Evolutionary conservation across 2,888 invertebrate species (phyloP), one percentile per base, ranked within the genome.

Genomic region (Laothoe populi): DNA sequence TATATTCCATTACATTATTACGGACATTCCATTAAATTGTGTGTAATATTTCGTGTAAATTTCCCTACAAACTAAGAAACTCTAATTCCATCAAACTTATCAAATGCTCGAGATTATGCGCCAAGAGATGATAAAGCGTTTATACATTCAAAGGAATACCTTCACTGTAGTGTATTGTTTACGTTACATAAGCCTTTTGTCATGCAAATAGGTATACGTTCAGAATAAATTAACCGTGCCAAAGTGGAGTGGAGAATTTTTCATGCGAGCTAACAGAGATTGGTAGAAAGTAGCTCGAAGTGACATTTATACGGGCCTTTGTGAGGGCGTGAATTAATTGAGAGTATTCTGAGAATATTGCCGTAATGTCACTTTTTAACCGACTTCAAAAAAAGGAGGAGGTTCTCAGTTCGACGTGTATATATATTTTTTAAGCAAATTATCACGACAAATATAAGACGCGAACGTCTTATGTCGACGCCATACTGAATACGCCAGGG

Each of bases 221-320:
- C 62, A 40, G 74, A 76, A 78, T 79, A 77, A 77, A 81, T 81
- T 82, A 81, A 72, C 71, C 64, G 63, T 70, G 67, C 72, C 70
- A 46, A 74, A 72, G 73, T 16, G 60, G 42, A 53, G 53, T n/a
- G 23, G 35, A 60, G 60, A 23, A 31, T 49, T 61, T 53, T 60
- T 53, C 49, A 61, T 53, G 53, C 49, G 42, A 53, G 49, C 24
- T 26, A 60, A 60, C 42, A 40, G 60, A 61, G 40, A 61, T 53
- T 57, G 45, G 40, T 35, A 13, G 48, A 59, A 19, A 57, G 40
- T 46, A 38, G 31, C 24, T 42, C 24, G 19, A 49, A 53, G 53
- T 70, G 70, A 72, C 68, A 71, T 70, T 70, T 68, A 31, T 5
- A 53, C 31, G 31, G 53, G 35, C 35, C 53, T 53, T 53, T 53